Evolutionary conservation across 2,797 vertebrate genomes (phyloP), one percentile per base, ranked within the genome.

Genomic region (Cynopterus sphinx): DNA sequence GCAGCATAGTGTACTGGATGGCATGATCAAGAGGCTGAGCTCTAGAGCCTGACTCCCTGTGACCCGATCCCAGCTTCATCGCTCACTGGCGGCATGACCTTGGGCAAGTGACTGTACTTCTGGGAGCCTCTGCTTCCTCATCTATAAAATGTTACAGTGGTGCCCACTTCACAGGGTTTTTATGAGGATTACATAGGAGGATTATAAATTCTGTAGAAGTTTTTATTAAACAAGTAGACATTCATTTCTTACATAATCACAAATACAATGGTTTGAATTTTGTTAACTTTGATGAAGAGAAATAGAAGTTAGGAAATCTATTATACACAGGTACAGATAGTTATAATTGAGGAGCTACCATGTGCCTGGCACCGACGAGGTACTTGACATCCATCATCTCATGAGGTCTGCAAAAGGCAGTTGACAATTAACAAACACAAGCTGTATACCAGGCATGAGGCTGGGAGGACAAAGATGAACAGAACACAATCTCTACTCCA

Each of bases 21-120:
- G 49, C 46, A 49, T 49, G 65, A 91, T 73, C 49, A 94, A 93
- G 94, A 91, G 36, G 13, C 31, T 8, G 21, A 28, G 36, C 70
- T 74, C 39, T 9, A 2, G 43, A 61, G 83, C 43, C 61, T 36
- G 74, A 65, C 26, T 91, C 78, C 28, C 36, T n/a, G 33, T 7
- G 65, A 70, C 36, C 15, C 3, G 1, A 21, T 9, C n/a, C n/a
- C 22, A 8, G 49, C 43, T 67, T 43, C 43, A 17, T 22, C 0
- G 0, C 33, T 81, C 53, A 57, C 24, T 2, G 12, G 33, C 4
- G 3, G 36, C 8, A 0, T 75, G 83, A 77, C 81, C 94, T 95
- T 90, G 91, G 61, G 39, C 26, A 8, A 87, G 31, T 17, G 19
- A 22, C 12, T 36, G 22, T 0, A 46, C 26, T 84, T 94, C 51